phyloP scores from a whole-genome alignment of 2,797 vertebrate species.

The Gallinago nigripennis region DNA sequence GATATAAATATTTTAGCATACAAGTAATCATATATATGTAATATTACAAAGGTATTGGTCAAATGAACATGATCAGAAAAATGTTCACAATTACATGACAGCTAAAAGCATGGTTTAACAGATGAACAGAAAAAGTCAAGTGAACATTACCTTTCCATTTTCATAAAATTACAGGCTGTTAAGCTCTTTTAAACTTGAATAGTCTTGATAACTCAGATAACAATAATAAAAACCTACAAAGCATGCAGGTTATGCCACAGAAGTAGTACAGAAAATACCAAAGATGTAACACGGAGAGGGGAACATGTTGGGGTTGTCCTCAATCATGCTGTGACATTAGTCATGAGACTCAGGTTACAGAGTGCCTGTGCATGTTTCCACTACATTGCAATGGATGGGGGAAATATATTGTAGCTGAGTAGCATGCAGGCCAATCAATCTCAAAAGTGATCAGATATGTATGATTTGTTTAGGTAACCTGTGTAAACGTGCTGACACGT shows the following conservation, averaged over 20 bases:
- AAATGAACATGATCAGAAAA: constrained; percentile 4
- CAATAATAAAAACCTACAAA: constrained; percentile 28
- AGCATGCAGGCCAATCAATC: constrained; percentile 79
- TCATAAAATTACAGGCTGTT: constrained; percentile 8
- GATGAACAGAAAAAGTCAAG: background rate
- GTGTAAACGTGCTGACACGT: constrained; percentile 75
- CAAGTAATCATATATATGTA: background rate
- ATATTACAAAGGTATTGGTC: background rate
- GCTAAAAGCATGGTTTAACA: background rate
- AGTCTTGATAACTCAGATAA: constrained; percentile 27
- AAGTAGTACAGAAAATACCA: constrained; percentile 52
- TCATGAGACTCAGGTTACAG: constrained; percentile 52
- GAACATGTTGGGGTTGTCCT: constrained; percentile 36
- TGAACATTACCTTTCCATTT: background rate
- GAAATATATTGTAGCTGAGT: constrained; percentile 67
- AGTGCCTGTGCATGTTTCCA: constrained; percentile 44
- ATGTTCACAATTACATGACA: background rate
- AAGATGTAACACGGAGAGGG: constrained; percentile 36
- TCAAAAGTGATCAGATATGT: constrained; percentile 69
- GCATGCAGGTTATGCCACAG: constrained; percentile 70
- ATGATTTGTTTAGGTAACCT: constrained; percentile 79
- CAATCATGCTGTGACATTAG: constrained; percentile 68
- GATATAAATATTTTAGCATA: background rate
- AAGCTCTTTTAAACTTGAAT: background rate
- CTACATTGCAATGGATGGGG: constrained; percentile 72